Conservation (phyloP, 1,140 invertebrate genomes). For the Riptortus pedestris region DNA sequence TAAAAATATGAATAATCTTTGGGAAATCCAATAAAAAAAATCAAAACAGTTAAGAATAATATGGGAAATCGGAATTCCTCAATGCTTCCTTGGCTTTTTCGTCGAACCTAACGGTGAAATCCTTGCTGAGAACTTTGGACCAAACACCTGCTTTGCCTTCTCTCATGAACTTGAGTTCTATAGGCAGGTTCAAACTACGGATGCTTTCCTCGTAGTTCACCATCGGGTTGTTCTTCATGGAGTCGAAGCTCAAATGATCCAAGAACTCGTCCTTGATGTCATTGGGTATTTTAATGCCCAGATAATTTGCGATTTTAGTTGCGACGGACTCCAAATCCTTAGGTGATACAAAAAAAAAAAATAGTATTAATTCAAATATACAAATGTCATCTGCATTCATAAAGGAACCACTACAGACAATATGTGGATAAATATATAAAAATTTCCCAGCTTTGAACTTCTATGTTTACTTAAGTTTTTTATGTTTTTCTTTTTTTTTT, state of each 20-base stretch:
- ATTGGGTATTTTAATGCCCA: conserved; percentile 54
- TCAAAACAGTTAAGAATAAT: not conserved
- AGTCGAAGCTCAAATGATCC: conserved; percentile 65
- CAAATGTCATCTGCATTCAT: not conserved
- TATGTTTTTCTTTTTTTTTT: too few relatives aligned
- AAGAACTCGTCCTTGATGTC: conserved; percentile 53
- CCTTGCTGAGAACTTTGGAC: conserved; percentile 40
- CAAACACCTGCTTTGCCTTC: conserved; percentile 39
- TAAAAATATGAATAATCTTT: too few relatives aligned
- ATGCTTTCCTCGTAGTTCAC: conserved; percentile 32
- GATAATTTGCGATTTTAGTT: conserved; percentile 56
- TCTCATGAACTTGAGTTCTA: conserved; percentile 47
- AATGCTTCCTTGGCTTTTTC: conserved; percentile 44
- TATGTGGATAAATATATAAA: not conserved
- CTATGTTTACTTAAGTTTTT: too few relatives aligned
- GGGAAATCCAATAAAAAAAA: too few relatives aligned
- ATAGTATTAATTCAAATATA: not conserved
- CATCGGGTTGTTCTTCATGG: conserved; percentile 39
- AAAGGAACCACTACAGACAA: not conserved
- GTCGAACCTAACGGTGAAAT: conserved; percentile 44
- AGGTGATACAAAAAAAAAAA: conserved; percentile 8
- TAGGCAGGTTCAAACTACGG: conserved; percentile 36
- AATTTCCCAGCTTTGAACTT: too few relatives aligned
- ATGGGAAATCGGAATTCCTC: conserved; percentile 31
- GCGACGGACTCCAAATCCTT: conserved; percentile 50